Conservation (phyloP, 1,140 invertebrate species). For the Hyposmocoma kahamanoa region DNA sequence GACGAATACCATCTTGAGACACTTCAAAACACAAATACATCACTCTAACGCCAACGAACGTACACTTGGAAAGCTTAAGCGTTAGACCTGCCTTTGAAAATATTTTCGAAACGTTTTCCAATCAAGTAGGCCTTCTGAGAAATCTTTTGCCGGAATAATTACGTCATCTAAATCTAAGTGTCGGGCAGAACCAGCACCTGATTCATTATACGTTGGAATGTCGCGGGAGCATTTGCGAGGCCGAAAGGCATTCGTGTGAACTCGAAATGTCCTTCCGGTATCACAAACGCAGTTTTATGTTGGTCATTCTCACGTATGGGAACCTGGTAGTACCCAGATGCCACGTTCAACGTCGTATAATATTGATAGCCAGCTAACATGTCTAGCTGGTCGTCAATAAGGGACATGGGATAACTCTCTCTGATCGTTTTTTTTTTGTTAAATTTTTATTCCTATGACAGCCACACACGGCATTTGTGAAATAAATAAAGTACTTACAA, state of each 20-base stretch:
- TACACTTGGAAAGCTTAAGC: neutral
- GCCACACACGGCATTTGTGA: no score
- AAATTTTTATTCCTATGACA: no score
- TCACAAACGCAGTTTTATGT: constrained; percentile 23
- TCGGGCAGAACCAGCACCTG: constrained; percentile 12
- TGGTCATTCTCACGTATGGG: constrained; percentile 15
- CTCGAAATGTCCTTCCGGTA: constrained; percentile 19
- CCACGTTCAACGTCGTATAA: constrained; percentile 56
- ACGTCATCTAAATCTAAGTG: constrained; percentile 23
- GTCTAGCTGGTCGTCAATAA: constrained; percentile 10
- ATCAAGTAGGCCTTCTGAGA: constrained; percentile 27
- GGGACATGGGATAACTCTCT: constrained; percentile 8
- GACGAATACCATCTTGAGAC: constrained; percentile 3
- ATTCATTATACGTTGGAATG: constrained; percentile 26
- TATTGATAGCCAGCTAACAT: constrained; percentile 4
- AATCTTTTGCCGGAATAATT: constrained; percentile 13
- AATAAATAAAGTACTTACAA: no score
- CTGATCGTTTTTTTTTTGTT: constrained; percentile 9
- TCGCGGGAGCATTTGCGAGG: constrained; percentile 42
- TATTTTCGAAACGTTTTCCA: neutral
- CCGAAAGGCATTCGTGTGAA: constrained; percentile 42
- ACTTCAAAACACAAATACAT: constrained; percentile 8
- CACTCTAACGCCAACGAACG: neutral
- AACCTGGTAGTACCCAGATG: constrained; percentile 25
- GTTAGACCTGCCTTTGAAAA: constrained; percentile 3